Percentiles rank a stretch among this genome's conserved stretches.
Conservation (phyloP, 2,888 invertebrate genomes). For the Sericinus montela region DNA sequence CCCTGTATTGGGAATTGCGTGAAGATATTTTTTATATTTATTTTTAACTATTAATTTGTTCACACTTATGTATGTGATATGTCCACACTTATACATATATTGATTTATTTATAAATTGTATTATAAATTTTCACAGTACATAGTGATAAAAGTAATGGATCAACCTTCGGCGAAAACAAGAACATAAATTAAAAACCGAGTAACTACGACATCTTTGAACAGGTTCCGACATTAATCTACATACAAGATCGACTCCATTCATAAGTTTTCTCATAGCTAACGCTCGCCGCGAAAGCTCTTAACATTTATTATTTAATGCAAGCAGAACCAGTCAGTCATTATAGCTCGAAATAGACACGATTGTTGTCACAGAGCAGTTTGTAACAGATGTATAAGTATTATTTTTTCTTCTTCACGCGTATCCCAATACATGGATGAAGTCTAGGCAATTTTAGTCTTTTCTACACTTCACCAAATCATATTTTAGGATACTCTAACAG, state of each 20-base stretch:
- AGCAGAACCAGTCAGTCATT: conserved; percentile 6
- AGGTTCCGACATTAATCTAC: conserved; percentile 7
- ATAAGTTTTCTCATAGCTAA: conserved; percentile 16
- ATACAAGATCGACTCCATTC: conserved; percentile 19
- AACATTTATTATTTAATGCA: conserved; percentile 12
- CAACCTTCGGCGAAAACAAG: background rate
- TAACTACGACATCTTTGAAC: background rate
- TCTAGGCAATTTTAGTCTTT: too few species aligned
- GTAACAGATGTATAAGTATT: conserved; percentile 1
- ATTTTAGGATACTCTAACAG: too few species aligned
- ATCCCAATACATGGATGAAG: too few species aligned
- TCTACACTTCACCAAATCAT: too few species aligned
- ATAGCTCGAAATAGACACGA: conserved; percentile 15
- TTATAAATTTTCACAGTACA: background rate
- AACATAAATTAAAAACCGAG: background rate
- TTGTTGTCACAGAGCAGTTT: conserved; percentile 3
- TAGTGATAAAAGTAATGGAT: background rate
- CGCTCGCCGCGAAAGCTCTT: conserved; percentile 10
- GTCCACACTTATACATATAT: too few species aligned
- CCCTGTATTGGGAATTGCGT: too few species aligned
- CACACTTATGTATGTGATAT: too few species aligned
- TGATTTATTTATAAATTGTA: too few species aligned
- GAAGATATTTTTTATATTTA: too few species aligned
- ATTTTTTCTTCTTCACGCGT: too few species aligned
- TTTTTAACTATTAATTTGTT: too few species aligned